Evolutionary conservation across 1,140 invertebrate species (phyloP), one percentile per base, ranked within the genome.

Genomic region (Drosophila grimshawi): DNA sequence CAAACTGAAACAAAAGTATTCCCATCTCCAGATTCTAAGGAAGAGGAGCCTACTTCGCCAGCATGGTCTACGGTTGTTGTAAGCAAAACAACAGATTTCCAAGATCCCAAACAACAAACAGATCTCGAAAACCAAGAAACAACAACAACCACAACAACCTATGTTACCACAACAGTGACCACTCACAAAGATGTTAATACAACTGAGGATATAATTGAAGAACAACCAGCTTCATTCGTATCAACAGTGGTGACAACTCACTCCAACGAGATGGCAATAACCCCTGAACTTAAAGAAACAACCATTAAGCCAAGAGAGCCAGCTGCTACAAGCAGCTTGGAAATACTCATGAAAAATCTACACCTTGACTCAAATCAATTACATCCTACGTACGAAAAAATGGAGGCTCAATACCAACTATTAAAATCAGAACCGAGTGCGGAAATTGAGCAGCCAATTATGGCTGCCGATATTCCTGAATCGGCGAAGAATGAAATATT

Each of bases 111-210:
- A 4, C 57, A 46, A 29, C 70, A 86, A 52, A 6, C 57, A 5
- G 33, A 74, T 52, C 8, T 53, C 33, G 70, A 68, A 1, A 30
- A 51, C 49, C 62, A 60, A 2, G n/a, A 61, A 52, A 57, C 64
- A 6, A 51, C 61, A 52, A 76, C 53, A 35, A 69, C 63, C 5
- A 83, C 72, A 33, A 81, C 81, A 29, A 88, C 88, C 5, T 91
- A 91, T 57, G 88, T 91, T 4, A 91, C 89, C 65, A 91, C 83
- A 49, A 88, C 88, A 27, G 89, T 91, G 29, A 91, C 88, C 2
- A 85, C 82, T 32, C 81, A 91, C 49, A 85, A 76, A 43, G 88
- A 91, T 53, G 57, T 51, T 2, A 7, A 76, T 5, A 29, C 53
- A 46, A 29, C 56, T 5, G 70, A 79, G 35, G 41, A 59, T 10